These are phyloP conservation scores for Lordiphosa stackelbergi DNA, from an alignment of 1,140 invertebrate species.

Conservation along the genomic window DNA sequence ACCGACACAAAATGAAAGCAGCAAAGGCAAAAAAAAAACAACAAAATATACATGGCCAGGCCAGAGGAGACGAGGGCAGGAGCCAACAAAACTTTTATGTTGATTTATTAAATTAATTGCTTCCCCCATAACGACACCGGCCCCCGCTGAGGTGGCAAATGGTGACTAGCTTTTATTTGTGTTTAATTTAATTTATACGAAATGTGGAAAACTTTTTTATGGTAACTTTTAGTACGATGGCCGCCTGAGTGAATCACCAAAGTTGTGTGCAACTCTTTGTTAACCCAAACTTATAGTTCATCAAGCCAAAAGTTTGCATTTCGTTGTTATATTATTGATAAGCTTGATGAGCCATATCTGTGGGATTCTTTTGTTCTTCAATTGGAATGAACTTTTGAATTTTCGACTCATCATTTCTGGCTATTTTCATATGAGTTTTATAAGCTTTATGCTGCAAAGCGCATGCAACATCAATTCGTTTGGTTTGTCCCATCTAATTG, in stretches of 20 bases:
- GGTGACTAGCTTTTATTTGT: constrained; percentile 60
- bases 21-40: constrained; percentile 18
- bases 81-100: constrained; percentile 59
- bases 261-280: background rate
- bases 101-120: constrained; percentile 76
- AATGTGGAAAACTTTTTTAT: constrained; percentile 33
- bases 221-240: background rate
- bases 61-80: constrained; percentile 1
- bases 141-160: constrained; percentile 12
- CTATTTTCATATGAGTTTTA: no score
- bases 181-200: constrained; percentile 67
- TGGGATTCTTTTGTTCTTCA: no score
- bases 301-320: no score
- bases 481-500: no score
- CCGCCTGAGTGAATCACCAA: background rate
- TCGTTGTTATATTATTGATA: no score
- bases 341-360: no score
- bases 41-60: constrained; percentile 2
- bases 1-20: constrained; percentile 28
- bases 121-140: constrained; percentile 44
- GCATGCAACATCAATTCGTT: no score
- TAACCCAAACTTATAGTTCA: no score
- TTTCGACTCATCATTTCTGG: no score
- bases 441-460: no score
- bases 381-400: no score